Evolutionary conservation across 2,113 vertebrate genomes (phyloP).

Genomic region (Leptobrachium ailaonicum): DNA sequence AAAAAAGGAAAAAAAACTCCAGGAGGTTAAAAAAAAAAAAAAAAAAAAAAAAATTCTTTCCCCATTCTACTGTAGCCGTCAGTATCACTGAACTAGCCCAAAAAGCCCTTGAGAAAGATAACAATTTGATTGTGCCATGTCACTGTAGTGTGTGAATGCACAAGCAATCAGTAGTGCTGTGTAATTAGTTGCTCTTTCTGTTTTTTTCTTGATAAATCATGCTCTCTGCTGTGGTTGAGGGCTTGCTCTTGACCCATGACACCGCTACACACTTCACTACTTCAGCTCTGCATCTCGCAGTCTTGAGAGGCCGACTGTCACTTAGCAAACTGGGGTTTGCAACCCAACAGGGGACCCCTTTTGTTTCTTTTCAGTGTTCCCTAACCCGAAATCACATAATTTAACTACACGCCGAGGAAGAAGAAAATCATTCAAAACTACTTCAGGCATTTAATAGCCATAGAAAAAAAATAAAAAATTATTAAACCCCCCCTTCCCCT

Average conservation of each 20-base stretch:
- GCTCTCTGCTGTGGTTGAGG: slow-evolving; percentile 50
- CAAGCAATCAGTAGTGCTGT: slow-evolving; percentile 47
- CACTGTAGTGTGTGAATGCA: slow-evolving; percentile 40
- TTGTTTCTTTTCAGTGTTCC: slow-evolving; percentile 6
- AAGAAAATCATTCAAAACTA: not conserved
- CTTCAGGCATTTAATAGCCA: not conserved
- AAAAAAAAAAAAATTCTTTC: not conserved
- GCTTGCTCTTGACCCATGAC: slow-evolving; percentile 60
- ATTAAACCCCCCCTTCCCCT: not conserved
- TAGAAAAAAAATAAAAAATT: not conserved
- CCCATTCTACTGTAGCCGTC: not conserved
- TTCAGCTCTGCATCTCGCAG: slow-evolving; percentile 54
- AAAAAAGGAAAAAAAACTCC: too few species aligned
- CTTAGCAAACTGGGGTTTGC: slow-evolving; percentile 6
- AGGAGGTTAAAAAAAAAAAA: too few species aligned
- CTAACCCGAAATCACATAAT: not conserved
- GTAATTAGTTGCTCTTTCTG: slow-evolving; percentile 59
- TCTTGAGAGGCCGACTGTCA: slow-evolving; percentile 5
- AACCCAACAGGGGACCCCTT: not conserved
- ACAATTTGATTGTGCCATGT: not conserved
- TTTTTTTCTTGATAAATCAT: slow-evolving; percentile 59
- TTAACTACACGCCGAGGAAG: not conserved
- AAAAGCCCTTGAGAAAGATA: slow-evolving; percentile 5
- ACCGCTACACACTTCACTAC: slow-evolving; percentile 51
- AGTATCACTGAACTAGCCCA: not conserved